Base-by-base conservation (phyloP, 2,888 invertebrate genomes). In the Onthophagus sagittarius region DNA sequence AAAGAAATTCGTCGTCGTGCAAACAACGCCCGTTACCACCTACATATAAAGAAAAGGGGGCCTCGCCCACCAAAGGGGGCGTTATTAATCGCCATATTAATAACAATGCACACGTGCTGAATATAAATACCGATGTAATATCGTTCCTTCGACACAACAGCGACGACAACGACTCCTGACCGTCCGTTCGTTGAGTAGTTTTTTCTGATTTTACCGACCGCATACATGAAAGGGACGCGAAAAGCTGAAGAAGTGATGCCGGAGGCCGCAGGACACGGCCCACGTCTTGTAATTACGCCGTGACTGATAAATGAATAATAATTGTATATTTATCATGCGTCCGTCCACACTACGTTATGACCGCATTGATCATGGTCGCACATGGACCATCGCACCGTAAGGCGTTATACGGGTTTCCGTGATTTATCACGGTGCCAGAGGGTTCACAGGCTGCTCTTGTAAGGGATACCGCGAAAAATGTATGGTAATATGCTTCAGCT, bases 301-400 rank as follows among this genome's bases (percentile, higher is more conserved):
- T 83, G 83, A 83, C 83, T 80, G 83, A 84, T 81, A 82, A 82
- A 82, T 83, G 84, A 84, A 83, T 83, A 83, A 84, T 84, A 83
- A 82, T 81, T 81, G 80, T 81, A 80, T 81, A 84, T 84, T 83
- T 83, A 84, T 84, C 83, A 83, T 67, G 67, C 67, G 67, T 67
- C 31, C 67, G 67, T 6, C 67, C 31, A 31, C 31, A 31, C 67
- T 32, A 32, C 67, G 67, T 31, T 80, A 77, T 77, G 78, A 77
- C 78, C 78, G 80, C 82, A 82, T 83, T 82, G 83, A 83, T 83
- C 83, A 83, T 82, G 82, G 75, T 82, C 80, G 79, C 81, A 80
- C 81, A 80, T 77, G 80, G 77, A 80, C 78, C 77, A 78, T 78
- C 78, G 78, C 76, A 81, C 80, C 78, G 81, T 81, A n/a, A 15